Percentiles rank a stretch among this genome's conserved stretches.
Conservation (phyloP, 1,140 invertebrate genomes). For the Cherax destructor region DNA sequence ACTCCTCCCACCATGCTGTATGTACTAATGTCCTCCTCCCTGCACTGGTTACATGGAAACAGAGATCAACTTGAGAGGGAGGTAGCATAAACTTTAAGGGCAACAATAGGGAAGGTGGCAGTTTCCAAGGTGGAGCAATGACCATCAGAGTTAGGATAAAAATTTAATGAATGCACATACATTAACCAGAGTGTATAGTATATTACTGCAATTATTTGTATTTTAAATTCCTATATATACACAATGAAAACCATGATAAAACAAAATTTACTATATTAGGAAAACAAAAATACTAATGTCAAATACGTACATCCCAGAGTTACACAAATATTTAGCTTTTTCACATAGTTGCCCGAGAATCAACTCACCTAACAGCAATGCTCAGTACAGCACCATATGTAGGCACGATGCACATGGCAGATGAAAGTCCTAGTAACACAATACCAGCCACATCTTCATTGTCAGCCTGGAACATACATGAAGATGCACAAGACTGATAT, state of each 20-base stretch:
- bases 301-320: background rate
- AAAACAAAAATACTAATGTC: background rate
- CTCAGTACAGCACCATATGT: conserved; percentile 15
- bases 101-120: too few relatives aligned
- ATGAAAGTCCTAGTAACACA: conserved; percentile 7
- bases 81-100: too few relatives aligned
- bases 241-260: background rate
- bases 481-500: too few relatives aligned
- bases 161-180: too few relatives aligned
- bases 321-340: background rate
- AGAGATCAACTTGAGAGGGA: too few relatives aligned
- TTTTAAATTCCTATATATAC: too few relatives aligned
- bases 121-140: too few relatives aligned
- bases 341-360: too few relatives aligned
- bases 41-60: background rate
- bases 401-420: conserved; percentile 34
- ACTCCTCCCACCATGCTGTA: conserved; percentile 37
- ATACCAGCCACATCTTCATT: conserved; percentile 28
- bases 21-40: conserved; percentile 1
- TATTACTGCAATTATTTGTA: too few relatives aligned
- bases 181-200: too few relatives aligned
- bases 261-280: background rate
- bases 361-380: background rate
- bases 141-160: too few relatives aligned
- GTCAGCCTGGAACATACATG: conserved; percentile 1